Conservation (phyloP, 2,113 vertebrate species). For the Peromyscus polionotus region DNA sequence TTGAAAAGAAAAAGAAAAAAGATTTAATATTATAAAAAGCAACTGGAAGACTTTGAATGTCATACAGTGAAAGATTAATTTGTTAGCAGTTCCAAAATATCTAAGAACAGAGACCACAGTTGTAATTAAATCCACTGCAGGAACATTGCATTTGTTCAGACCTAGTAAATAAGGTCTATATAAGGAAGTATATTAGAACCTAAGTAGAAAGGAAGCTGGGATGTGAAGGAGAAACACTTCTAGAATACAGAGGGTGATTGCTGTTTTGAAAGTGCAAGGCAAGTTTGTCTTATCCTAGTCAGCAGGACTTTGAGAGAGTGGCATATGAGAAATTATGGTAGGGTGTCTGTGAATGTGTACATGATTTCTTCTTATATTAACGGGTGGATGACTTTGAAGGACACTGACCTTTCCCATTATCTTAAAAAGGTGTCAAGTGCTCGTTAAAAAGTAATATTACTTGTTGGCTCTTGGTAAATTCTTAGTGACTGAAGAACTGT, state of each 20-base stretch:
- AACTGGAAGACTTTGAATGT: not conserved
- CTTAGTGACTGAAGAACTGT: not conserved
- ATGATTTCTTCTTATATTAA: not conserved
- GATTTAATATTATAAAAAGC: not conserved
- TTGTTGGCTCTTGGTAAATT: slow-evolving; percentile 7
- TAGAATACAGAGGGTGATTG: not conserved
- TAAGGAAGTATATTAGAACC: not conserved
- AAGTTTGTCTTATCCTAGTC: not conserved
- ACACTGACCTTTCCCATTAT: not conserved
- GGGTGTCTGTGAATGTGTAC: not conserved
- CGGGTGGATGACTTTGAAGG: not conserved
- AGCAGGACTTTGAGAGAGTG: not conserved
- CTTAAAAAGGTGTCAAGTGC: slow-evolving; percentile 11
- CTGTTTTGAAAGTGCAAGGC: not conserved
- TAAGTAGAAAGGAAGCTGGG: not conserved
- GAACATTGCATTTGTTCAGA: not conserved
- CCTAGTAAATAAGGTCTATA: not conserved
- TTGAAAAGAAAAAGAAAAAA: not conserved
- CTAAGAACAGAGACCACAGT: not conserved
- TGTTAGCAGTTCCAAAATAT: slow-evolving; percentile 8
- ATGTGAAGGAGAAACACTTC: not conserved
- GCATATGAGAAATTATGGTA: not conserved
- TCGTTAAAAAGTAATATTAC: not conserved
- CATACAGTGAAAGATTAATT: not conserved
- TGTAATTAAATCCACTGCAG: not conserved